Percentiles rank a stretch among this genome's conserved stretches.
These are phyloP conservation scores for Drosophila chauvacae DNA, from an alignment of 1,140 invertebrate species.

Conservation along the genomic window DNA sequence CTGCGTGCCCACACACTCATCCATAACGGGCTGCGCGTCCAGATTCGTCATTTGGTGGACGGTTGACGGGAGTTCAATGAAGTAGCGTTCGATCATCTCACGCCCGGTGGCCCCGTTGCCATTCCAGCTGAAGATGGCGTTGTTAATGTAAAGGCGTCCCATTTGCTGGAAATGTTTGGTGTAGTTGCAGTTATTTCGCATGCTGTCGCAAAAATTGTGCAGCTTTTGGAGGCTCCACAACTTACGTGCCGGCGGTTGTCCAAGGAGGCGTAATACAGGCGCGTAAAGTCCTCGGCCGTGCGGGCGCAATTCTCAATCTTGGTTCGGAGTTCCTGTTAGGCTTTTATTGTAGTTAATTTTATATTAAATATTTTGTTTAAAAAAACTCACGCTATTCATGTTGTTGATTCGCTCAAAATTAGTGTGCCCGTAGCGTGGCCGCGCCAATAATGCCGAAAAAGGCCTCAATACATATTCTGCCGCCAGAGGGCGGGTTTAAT, in stretches of 20 bases:
- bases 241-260: constrained; percentile 92
- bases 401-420: not conserved
- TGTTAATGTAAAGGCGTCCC: constrained; percentile 91
- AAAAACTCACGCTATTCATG: constrained; percentile 23
- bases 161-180: constrained; percentile 86
- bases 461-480: too few species aligned
- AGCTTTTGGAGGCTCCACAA: constrained; percentile 33
- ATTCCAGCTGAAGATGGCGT: constrained; percentile 93
- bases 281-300: constrained; percentile 92
- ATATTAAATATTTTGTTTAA: not conserved
- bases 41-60: constrained; percentile 89
- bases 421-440: constrained; percentile 8
- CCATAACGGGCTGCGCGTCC: constrained; percentile 91
- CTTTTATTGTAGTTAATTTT: not conserved
- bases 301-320: constrained; percentile 91
- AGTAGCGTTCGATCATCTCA: constrained; percentile 91
- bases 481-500: not conserved
- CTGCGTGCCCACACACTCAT: constrained; percentile 88
- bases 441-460: not conserved
- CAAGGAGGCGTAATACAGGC: constrained; percentile 92
- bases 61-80: constrained; percentile 89
- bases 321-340: constrained; percentile 50
- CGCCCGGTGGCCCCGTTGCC: constrained; percentile 91
- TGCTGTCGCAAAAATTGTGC: constrained; percentile 15
- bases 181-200: constrained; percentile 1